Evolutionary conservation across 92 coral and sea anemone genomes (phyloP), one percentile per base, ranked within the genome.

Genomic region (Blastomussa wellsi): DNA sequence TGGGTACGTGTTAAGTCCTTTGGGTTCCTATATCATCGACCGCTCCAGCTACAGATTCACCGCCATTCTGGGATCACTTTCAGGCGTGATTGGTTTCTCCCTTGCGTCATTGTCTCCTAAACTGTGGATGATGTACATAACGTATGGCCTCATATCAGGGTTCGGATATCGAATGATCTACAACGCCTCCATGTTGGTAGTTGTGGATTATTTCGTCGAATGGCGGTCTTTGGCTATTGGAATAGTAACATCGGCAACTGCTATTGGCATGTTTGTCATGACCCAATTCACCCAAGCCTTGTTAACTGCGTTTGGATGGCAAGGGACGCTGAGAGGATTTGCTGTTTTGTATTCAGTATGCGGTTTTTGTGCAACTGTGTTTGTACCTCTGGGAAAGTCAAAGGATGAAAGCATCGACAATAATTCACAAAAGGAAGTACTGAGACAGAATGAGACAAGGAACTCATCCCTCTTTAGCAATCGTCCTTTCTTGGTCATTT

Each of bases 221-320:
- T 84, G 93, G 92, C 84, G 93, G 44, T 84, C 95, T 6, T 15
- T 87, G 22, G 82, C 93, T 33, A 82, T 83, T 26, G 93, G 95
- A 29, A 81, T 92, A 5, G 70, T 90, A 0, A 74, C 85, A 37
- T 92, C 95, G 5, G 86, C 87, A 12, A 59, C 90, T 51, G 86
- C 91, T 9, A 35, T 88, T 29, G 95, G 95, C 77, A 75, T 87
- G 72, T 83, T 92, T 22, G 82, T 32, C 0, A 42, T 88, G 5
- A 73, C 93, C 19, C 95, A 90, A 33, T 39, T 84, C 41, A 89
- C 90, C 7, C 88, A 74, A n/a, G 74, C 65, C 9, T 51, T 87
- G 37, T 68, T 87, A 33, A 81, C 29, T 72, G 24, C 44, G 17
- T 75, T 86, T 87, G 95, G 89, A 53, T 88, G 92, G 86, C 88